Base-by-base conservation (phyloP, 1,140 invertebrate genomes). In the Oscheius sp. region DNA sequence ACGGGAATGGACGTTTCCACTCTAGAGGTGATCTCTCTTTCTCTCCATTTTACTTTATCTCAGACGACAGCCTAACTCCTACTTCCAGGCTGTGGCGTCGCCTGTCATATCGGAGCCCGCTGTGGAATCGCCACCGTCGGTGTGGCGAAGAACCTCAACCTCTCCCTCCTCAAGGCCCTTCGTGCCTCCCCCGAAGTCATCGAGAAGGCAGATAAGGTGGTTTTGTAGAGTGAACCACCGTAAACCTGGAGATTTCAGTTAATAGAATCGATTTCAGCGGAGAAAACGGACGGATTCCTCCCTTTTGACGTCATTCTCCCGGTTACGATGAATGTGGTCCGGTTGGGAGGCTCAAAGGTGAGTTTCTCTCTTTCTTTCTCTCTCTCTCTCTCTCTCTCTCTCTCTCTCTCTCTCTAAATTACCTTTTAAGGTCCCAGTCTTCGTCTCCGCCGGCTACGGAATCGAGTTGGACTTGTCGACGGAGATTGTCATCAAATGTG, bases 1-100 rank as follows among this genome's bases (percentile, higher is more conserved):
- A 76, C 23, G 75, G 70, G n/a, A 78, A 78, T 64, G 75, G 75
- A 28, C 28, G 42, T 23, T 76, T 68, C 35, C 75, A 76, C 59
- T 68, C 75, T 15, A 67, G 75, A 58, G 32, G 72, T 65, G 28
- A 23, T 28, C 0, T 23, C 10, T 67, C 62, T 52, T 67, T 31
- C 2, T 28, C 26, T 58, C 4, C 7, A 13, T n/a, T n/a, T 13
- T 61, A 61, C 4, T 2, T 15, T 61, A 26, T 3, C 58, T 28
- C 31, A 18, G 23, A 4, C 15, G 4, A n/a, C 4, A 10, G 26
- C 4, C 52, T 58, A 10, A 65, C 7, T 42, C n/a, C 36, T 65
- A 46, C 20, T 3, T 64, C 20, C 26, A 73, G 70, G 59, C 15
- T 76, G 65, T 61, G 75, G 75, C 3, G 52, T 76, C 20, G 75